These are phyloP conservation scores for Melanerpes aurifrons DNA, from an alignment of 2,113 vertebrate species.

Conservation along the genomic window DNA sequence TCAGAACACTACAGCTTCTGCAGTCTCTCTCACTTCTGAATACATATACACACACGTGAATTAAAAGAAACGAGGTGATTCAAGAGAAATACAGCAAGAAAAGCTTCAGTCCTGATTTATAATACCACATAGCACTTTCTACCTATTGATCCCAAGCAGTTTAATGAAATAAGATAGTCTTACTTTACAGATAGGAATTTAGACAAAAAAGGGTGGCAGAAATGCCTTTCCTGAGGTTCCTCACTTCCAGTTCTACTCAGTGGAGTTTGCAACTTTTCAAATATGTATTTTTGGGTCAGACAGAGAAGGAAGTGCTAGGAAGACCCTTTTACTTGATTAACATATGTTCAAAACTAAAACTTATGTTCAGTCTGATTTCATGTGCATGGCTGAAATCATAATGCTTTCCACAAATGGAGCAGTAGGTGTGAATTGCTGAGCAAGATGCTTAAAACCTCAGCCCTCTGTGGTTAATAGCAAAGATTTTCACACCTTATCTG, in stretches of 20 bases:
- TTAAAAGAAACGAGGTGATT: background rate
- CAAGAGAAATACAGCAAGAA: background rate
- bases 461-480: background rate
- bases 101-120: background rate
- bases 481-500: background rate
- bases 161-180: background rate
- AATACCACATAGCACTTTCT: background rate
- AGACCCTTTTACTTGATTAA: background rate
- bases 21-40: background rate
- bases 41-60: fast-evolving
- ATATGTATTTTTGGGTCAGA: background rate
- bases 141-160: background rate
- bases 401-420: background rate
- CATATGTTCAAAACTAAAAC: background rate
- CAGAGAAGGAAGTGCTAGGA: background rate
- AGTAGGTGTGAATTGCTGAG: background rate
- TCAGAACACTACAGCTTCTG: background rate
- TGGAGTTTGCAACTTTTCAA: background rate
- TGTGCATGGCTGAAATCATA: background rate
- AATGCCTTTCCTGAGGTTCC: background rate
- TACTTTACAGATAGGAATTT: background rate
- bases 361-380: background rate
- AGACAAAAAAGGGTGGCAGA: background rate
- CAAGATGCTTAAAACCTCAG: background rate
- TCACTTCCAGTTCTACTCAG: background rate